Conservation (phyloP, 2,113 vertebrate genomes). For the Nibea coibor region DNA sequence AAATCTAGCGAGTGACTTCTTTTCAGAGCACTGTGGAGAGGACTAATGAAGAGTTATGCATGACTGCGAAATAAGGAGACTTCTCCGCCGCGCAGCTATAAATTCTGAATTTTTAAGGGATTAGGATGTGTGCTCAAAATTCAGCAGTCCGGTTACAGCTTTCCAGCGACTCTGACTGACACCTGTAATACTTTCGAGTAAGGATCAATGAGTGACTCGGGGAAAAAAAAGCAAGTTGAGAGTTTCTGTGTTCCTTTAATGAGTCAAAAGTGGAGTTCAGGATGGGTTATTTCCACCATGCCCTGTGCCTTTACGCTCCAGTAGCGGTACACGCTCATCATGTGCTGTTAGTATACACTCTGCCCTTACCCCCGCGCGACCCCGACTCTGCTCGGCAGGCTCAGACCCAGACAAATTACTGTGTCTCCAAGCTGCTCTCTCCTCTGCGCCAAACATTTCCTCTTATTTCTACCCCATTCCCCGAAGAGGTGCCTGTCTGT, state of each 20-base stretch:
- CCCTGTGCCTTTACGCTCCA: constrained; percentile 55
- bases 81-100: background rate
- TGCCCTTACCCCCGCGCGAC: constrained; percentile 60
- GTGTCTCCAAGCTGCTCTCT: constrained; percentile 61
- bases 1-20: constrained; percentile 50
- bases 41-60: constrained; percentile 53
- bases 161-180: constrained; percentile 5
- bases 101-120: constrained; percentile 23
- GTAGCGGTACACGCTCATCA: constrained; percentile 56
- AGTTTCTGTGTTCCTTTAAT: constrained; percentile 38
- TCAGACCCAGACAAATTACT: constrained; percentile 74
- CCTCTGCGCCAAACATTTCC: constrained; percentile 61
- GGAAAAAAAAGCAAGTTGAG: constrained; percentile 15
- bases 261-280: constrained; percentile 52
- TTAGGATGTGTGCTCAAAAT: background rate
- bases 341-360: constrained; percentile 64
- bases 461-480: constrained; percentile 59
- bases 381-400: constrained; percentile 54
- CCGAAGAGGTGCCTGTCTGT: constrained; percentile 55
- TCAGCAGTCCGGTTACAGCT: background rate
- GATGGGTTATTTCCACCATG: constrained; percentile 47
- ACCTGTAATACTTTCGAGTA: constrained; percentile 29
- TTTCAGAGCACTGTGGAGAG: constrained; percentile 50
- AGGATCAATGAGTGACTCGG: constrained; percentile 17
- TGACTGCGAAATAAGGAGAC: constrained; percentile 36